Conservation (phyloP, 2,113 vertebrate genomes). For the Gambusia holbrooki region DNA sequence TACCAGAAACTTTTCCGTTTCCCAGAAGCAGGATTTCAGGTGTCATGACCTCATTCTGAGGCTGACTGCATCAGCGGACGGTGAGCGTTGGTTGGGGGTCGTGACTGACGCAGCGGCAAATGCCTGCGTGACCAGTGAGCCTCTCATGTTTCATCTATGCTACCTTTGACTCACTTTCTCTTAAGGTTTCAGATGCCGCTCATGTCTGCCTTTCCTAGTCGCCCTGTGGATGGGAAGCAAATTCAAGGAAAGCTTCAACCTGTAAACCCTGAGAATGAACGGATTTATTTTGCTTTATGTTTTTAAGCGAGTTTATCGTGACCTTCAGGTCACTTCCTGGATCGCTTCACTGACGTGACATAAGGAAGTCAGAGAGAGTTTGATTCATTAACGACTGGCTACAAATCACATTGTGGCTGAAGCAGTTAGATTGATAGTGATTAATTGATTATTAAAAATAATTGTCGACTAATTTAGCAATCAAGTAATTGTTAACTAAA, state of each 20-base stretch:
- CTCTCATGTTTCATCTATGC: slow-evolving; percentile 53
- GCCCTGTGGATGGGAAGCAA: neutral
- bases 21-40: neutral
- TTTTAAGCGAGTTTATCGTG: too few species aligned
- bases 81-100: neutral
- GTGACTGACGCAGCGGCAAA: slow-evolving; percentile 1
- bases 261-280: neutral
- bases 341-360: neutral
- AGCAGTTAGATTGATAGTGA: neutral
- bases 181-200: neutral
- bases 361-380: too few species aligned
- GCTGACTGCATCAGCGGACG: neutral
- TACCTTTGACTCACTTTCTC: slow-evolving; percentile 46
- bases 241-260: neutral
- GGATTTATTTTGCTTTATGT: neutral
- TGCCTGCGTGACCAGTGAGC: slow-evolving; percentile 9
- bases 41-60: neutral
- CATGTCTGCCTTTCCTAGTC: neutral
- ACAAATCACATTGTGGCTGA: neutral
- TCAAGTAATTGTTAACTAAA: too few species aligned
- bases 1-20: neutral
- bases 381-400: too few species aligned
- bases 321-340: neutral
- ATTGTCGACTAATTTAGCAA: too few species aligned
- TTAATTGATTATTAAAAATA: too few species aligned